phyloP scores from a whole-genome alignment of 2,113 vertebrate species.

The Dromaius novaehollandiae region DNA sequence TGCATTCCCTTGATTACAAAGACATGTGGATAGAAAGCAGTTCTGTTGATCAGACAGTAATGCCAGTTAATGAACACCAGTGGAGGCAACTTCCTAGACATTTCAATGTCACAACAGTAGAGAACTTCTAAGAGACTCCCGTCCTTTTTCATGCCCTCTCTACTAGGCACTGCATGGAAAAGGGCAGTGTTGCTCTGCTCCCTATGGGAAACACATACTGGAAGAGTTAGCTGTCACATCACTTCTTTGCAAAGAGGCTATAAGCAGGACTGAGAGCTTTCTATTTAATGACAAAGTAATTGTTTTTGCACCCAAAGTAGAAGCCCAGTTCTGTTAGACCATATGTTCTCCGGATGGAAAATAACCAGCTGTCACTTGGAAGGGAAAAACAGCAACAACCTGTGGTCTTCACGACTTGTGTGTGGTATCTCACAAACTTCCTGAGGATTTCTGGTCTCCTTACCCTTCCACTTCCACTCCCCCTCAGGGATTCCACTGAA shows the following conservation, averaged over 20 bases:
- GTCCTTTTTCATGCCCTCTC: background rate
- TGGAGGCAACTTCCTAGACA: background rate
- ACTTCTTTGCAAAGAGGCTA: background rate
- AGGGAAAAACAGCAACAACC: background rate
- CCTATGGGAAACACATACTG: background rate
- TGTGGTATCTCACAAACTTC: background rate
- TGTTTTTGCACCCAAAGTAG: too few relatives aligned
- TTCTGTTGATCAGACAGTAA: background rate
- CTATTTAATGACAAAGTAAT: background rate
- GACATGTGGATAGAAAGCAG: background rate
- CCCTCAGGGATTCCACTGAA: background rate
- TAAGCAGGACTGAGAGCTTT: background rate
- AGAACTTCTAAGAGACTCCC: background rate
- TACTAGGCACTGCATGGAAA: background rate
- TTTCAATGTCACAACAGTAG: background rate
- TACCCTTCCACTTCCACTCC: background rate
- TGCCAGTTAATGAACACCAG: background rate
- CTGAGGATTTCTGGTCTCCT: background rate
- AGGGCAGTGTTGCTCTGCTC: background rate
- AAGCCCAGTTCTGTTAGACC: background rate
- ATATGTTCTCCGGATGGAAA: too few relatives aligned
- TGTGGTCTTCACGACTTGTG: background rate
- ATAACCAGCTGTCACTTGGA: background rate
- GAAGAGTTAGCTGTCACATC: background rate
- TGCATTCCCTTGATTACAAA: background rate